Evolutionary conservation across 2,113 vertebrate species (phyloP).

Genomic region (Podarcis cretensis): DNA sequence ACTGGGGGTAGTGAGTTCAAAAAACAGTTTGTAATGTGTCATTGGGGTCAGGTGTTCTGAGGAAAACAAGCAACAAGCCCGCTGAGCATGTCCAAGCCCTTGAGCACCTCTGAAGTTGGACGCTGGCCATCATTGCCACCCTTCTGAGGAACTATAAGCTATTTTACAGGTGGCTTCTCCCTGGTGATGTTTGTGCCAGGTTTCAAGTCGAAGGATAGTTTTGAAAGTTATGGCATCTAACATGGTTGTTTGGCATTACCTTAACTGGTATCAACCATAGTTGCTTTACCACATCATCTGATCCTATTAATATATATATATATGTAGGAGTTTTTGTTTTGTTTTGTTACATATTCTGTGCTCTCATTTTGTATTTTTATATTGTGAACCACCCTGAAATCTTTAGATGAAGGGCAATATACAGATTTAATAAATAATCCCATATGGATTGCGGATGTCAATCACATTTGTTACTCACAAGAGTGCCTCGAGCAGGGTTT

Average conservation of each 20-base stretch:
- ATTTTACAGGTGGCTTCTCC: background rate
- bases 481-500: background rate
- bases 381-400: no score
- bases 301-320: background rate
- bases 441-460: background rate
- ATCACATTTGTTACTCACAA: background rate
- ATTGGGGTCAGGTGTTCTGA: background rate
- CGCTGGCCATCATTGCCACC: background rate
- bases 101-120: background rate
- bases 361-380: no score
- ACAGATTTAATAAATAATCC: background rate
- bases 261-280: background rate
- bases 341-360: no score
- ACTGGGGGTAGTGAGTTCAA: background rate
- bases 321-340: no score
- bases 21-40: background rate
- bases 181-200: background rate
- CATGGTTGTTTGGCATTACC: background rate
- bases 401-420: no score
- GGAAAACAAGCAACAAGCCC: background rate
- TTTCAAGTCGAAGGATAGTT: background rate
- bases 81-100: background rate
- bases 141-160: background rate
- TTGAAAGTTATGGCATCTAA: background rate
- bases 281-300: background rate